Percentiles rank a stretch among this genome's conserved stretches.
Evolutionary conservation across 2,797 vertebrate species (phyloP).

Genomic region (Ispidina lecontei): DNA sequence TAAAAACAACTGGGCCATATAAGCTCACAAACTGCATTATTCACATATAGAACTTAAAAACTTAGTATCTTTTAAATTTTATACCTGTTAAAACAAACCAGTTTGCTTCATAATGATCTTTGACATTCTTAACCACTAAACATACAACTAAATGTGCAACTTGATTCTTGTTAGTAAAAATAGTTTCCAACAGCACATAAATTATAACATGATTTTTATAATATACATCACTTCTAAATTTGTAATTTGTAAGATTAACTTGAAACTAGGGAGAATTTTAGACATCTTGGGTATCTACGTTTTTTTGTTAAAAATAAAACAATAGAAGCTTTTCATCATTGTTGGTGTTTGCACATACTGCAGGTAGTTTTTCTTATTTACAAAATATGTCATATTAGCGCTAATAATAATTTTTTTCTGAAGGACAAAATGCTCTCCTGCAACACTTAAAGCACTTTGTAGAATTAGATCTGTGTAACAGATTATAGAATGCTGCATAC

Average conservation of each 20-base stretch:
- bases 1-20: background rate
- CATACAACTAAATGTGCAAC: background rate
- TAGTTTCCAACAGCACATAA: background rate
- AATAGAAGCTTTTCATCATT: background rate
- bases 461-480: background rate
- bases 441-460: slow-evolving; percentile 32
- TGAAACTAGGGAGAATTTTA: background rate
- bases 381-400: background rate
- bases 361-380: background rate
- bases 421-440: background rate
- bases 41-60: background rate
- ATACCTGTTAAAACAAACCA: background rate
- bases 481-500: background rate
- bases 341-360: background rate
- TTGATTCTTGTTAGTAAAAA: background rate
- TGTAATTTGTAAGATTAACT: background rate
- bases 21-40: background rate
- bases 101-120: background rate
- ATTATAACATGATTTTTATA: background rate
- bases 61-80: background rate
- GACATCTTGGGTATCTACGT: background rate
- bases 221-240: background rate
- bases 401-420: background rate
- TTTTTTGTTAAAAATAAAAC: background rate
- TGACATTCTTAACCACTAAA: background rate